A percentile compares a stretch with the other conserved stretches of the same genome.
These are phyloP conservation scores for Apostichopus parvimensis DNA, from an alignment of 35 echinoderm and acorn worm genomes.

Conservation along the genomic window DNA sequence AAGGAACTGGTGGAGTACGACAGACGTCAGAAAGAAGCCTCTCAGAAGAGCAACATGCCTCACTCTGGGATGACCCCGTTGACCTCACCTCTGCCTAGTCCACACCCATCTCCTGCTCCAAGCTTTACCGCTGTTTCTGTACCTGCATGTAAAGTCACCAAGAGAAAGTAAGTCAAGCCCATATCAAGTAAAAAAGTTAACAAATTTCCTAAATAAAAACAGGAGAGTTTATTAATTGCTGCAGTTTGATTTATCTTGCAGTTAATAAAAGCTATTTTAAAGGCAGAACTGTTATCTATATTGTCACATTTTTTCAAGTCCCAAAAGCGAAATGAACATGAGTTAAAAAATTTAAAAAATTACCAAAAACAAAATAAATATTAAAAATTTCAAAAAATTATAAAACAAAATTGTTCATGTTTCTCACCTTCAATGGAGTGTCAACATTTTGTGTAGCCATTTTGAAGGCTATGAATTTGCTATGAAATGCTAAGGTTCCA, in stretches of 20 bases:
- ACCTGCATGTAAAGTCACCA: slow-evolving; percentile 75
- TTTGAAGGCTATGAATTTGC: too few species aligned
- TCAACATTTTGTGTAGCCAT: too few species aligned
- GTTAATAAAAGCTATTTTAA: not conserved
- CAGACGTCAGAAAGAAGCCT: slow-evolving; percentile 79
- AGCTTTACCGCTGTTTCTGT: slow-evolving; percentile 60
- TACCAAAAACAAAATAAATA: too few species aligned
- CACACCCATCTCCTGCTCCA: slow-evolving; percentile 83
- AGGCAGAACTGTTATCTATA: too few species aligned
- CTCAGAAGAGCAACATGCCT: slow-evolving; percentile 66
- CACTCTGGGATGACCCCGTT: slow-evolving; percentile 89
- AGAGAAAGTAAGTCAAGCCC: slow-evolving; percentile 69
- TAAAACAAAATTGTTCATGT: not conserved
- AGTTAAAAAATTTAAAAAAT: too few species aligned
- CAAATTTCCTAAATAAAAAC: too few species aligned
- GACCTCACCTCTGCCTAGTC: slow-evolving; percentile 80
- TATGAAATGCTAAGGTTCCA: too few species aligned
- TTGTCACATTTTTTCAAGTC: too few species aligned
- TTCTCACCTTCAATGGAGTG: too few species aligned
- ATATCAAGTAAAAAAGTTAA: not conserved
- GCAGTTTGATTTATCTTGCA: not conserved
- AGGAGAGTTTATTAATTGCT: not conserved
- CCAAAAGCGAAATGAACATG: not conserved
- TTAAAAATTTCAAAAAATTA: too few species aligned
- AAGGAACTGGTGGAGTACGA: slow-evolving; percentile 99